Percentiles rank a stretch among this genome's conserved stretches.
Conservation (phyloP, 1,140 invertebrate genomes). For the Pollicipes pollicipes region DNA sequence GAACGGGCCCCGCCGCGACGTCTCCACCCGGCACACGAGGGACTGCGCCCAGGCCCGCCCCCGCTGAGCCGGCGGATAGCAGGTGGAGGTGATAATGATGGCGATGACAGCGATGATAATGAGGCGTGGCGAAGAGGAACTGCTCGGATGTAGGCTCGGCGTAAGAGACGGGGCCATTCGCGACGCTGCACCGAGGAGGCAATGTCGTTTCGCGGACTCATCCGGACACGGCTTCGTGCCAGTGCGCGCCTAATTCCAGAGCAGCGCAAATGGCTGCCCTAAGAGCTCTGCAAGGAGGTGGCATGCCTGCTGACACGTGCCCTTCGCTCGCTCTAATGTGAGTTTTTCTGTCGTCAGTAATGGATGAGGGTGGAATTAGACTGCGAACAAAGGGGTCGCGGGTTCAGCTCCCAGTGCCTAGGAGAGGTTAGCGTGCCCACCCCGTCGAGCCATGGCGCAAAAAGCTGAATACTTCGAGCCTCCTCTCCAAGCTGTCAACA, state of each 20-base stretch:
- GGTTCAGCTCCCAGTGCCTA: not conserved
- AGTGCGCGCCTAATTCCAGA: no score
- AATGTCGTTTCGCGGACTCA: not conserved
- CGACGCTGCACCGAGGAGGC: not conserved
- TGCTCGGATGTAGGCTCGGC: no score
- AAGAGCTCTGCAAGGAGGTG: not conserved
- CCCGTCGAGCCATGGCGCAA: no score
- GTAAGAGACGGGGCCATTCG: not conserved
- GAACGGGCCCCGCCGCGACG: not conserved
- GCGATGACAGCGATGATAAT: no score
- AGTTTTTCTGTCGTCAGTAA: not conserved
- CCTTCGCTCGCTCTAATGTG: not conserved
- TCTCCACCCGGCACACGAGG: not conserved
- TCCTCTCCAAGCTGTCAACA: no score
- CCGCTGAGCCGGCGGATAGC: no score
- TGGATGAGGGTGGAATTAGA: not conserved
- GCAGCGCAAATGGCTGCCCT: not conserved
- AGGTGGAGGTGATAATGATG: no score
- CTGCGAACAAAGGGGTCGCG: not conserved
- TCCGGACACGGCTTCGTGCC: no score
- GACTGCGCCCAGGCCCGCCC: not conserved
- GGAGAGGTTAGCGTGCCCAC: not conserved
- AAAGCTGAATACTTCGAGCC: not conserved
- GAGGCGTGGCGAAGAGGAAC: no score
- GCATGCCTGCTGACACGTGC: not conserved